phyloP scores from a whole-genome alignment of 2,888 invertebrate genomes.

The Eurois occulta region DNA sequence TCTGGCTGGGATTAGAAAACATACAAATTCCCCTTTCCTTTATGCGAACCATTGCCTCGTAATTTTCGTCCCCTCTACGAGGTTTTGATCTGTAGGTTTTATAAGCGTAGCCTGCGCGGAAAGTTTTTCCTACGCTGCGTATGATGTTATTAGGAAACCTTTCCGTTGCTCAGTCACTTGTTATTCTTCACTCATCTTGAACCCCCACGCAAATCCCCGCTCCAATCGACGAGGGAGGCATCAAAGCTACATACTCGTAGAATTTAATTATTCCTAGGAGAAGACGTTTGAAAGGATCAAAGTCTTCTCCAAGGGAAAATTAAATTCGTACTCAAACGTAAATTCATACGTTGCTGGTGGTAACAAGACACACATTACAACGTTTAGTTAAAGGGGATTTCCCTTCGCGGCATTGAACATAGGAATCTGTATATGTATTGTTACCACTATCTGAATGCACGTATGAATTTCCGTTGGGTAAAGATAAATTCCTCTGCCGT shows the following conservation, averaged over 20 bases:
- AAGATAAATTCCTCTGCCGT: no score
- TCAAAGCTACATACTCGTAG: slow-evolving; percentile 7
- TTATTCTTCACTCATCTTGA: slow-evolving; percentile 1
- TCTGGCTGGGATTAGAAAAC: not conserved
- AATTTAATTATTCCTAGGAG: slow-evolving; percentile 27
- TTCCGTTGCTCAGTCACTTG: not conserved
- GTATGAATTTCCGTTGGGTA: no score
- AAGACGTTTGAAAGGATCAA: no score
- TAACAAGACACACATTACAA: not conserved
- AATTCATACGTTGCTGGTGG: not conserved
- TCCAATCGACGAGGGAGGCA: not conserved
- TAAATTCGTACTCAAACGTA: no score
- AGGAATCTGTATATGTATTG: not conserved
- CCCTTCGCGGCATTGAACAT: not conserved
- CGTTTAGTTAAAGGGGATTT: no score
- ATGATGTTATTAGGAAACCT: no score
- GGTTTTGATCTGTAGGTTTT: not conserved
- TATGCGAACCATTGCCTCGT: not conserved
- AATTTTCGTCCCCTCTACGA: not conserved
- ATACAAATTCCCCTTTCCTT: not conserved
- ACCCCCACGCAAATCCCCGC: slow-evolving; percentile 3
- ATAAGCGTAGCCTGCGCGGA: no score
- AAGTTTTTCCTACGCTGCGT: not conserved
- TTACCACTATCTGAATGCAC: no score
- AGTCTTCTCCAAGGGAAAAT: no score